Base-by-base conservation (phyloP, 92 coral and sea anemone species). In the Meandrina meandrites region DNA sequence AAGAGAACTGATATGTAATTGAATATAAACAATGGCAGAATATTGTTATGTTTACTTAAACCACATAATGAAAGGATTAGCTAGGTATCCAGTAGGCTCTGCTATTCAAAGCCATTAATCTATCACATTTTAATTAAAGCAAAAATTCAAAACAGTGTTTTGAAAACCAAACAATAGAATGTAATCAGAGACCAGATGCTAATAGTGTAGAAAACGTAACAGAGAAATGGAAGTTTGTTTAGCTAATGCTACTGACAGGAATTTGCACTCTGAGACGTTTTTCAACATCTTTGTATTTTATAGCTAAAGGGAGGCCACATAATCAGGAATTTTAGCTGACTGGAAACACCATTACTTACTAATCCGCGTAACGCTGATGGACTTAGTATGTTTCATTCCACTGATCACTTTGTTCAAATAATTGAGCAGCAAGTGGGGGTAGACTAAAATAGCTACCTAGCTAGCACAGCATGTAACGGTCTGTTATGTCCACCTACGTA, bases 31-130 rank as follows among this genome's bases (percentile, higher is more conserved):
- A 83, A 48, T 70, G 30, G 87, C 37, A 48, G 31, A 45, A 40
- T 58, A 78, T 47, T 85, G 82, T 76, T 24, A 28, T 78, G 77
- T 84, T 73, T 53, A 74, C 72, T 68, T 32, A 4, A 56, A n/a
- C 36, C 5, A 19, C 36, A 77, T 77, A 75, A 76, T 28, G 45
- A 85, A 19, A 66, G 76, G 76, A 85, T 76, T 60, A 76, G 31
- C 16, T 42, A 31, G n/a, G 34, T 32, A 77, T 76, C 77, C 56
- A 62, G 58, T n/a, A 74, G 82, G 7, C 18, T 77, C 47, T 79
- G 48, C 76, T 58, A 11, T 77, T 60, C 48, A 76, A 85, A 76
- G 34, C 88, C 64, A 77, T 85, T 51, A 77, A 77, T 64, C 62
- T 77, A 64, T 48, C 60, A 62, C 77, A 13, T 58, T 62, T 77